Base-by-base conservation (phyloP, 2,797 vertebrate genomes). In the Centroberyx gerrardi region DNA sequence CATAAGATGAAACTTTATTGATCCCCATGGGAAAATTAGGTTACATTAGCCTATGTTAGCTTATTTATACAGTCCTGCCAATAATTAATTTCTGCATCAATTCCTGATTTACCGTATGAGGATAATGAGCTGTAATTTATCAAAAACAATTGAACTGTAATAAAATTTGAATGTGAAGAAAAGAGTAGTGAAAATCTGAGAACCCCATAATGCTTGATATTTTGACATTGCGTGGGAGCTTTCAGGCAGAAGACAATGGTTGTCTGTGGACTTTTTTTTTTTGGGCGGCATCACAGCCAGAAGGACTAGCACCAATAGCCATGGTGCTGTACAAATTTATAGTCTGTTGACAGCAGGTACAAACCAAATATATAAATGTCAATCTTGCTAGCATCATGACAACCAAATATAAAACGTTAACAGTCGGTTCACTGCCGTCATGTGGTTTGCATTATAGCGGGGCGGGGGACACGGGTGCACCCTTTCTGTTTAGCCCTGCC, bases 401-500 rank as follows among this genome's bases (percentile, higher is more conserved):
- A 49, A 63, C 44, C 36, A 86, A 53, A 29, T 18, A 48, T 8
- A 53, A 78, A 17, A 63, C 6, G 54, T 74, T 48, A 28, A 46
- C 18, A 77, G 31, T 59, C 67, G 58, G 56, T 78, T 44, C 81
- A 59, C 51, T 81, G 71, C 69, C 77, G 74, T 74, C 72, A 22
- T 76, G 72, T 69, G 67, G 72, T 55, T 31, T 63, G 28, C 10
- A 10, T 33, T 33, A 8, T 36, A 36, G 2, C 8, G 4, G 33
- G 8, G 33, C 33, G 29, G 46, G 72, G 68, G 62, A 78, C 59
- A 54, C 15, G 10, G 58, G 68, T 12, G 2, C 12, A 40, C 22
- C 17, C 22, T 27, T 80, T 60, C 38, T 65, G 38, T n/a, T 72
- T 27, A 3, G 46, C 18, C 14, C 46, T 61, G 58, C 44, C 29